These are phyloP conservation scores for Sisyra terminalis DNA, from an alignment of 2,888 invertebrate genomes.

Conservation along the genomic window DNA sequence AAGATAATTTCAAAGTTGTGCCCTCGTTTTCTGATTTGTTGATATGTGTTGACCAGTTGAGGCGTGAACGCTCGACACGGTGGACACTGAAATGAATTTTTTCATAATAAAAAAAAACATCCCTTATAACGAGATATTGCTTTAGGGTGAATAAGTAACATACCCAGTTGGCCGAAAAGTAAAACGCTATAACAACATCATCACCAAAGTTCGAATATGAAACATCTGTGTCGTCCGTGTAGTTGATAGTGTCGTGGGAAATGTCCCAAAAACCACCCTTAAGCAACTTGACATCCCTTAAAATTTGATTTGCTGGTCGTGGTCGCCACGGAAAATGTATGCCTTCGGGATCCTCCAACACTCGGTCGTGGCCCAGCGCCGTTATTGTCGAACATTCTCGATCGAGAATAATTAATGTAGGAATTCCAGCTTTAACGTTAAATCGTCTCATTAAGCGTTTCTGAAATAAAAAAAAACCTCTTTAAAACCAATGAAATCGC, in stretches of 20 bases:
- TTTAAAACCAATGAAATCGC: background rate
- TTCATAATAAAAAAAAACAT: background rate
- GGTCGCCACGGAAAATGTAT: slow-evolving; percentile 64
- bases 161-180: slow-evolving; percentile 85
- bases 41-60: slow-evolving; percentile 55
- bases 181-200: slow-evolving; percentile 54
- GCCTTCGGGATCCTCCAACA: slow-evolving; percentile 52
- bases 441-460: slow-evolving; percentile 58
- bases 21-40: slow-evolving; percentile 48
- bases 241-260: slow-evolving; percentile 23
- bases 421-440: slow-evolving; percentile 59
- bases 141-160: slow-evolving; percentile 19
- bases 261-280: slow-evolving; percentile 12
- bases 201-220: slow-evolving; percentile 18
- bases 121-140: background rate
- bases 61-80: slow-evolving; percentile 75
- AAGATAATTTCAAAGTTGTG: slow-evolving; percentile 67
- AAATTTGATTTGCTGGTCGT: slow-evolving; percentile 41
- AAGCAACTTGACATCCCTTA: slow-evolving; percentile 11
- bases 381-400: slow-evolving; percentile 47
- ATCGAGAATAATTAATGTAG: slow-evolving; percentile 55
- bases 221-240: slow-evolving; percentile 34
- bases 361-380: slow-evolving; percentile 37
- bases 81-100: slow-evolving; percentile 45
- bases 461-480: slow-evolving; percentile 32